Conservation (phyloP, 37 sponge, comb jelly and placozoan genomes). For the Halichondria panicea region DNA sequence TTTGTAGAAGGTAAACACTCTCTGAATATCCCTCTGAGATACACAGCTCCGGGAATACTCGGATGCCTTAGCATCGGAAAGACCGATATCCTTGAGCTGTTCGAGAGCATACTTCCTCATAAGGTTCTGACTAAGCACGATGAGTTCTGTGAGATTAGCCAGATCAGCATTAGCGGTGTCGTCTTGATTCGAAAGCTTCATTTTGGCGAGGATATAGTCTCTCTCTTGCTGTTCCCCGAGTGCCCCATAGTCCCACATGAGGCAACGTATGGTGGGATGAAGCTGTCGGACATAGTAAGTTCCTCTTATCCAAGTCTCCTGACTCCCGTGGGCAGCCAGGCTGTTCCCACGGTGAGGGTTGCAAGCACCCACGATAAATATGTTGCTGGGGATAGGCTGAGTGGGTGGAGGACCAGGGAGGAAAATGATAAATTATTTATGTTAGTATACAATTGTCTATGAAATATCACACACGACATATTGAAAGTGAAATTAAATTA, state of each 20-base stretch:
- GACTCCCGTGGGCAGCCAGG: slow-evolving; percentile 10
- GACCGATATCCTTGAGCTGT: slow-evolving; percentile 35
- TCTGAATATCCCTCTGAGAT: slow-evolving; percentile 86
- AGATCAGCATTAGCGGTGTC: slow-evolving; percentile 4
- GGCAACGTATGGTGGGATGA: slow-evolving; percentile 74
- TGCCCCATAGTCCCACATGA: slow-evolving; percentile 88
- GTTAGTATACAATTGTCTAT: too few species aligned
- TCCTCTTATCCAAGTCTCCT: slow-evolving; percentile 70
- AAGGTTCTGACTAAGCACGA: slow-evolving; percentile 63
- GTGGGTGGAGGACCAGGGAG: not conserved
- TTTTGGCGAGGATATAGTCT: slow-evolving; percentile 69
- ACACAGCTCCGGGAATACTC: slow-evolving; percentile 77
- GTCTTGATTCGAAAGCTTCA: slow-evolving; percentile 43
- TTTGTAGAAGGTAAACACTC: slow-evolving; percentile 64
- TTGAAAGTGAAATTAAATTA: too few species aligned
- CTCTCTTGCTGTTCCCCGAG: slow-evolving; percentile 74
- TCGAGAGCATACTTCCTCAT: slow-evolving; percentile 72
- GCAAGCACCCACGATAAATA: slow-evolving; percentile 82
- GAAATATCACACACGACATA: too few species aligned
- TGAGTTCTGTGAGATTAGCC: slow-evolving; percentile 48
- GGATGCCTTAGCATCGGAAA: slow-evolving; percentile 38
- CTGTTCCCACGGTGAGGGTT: slow-evolving; percentile 87
- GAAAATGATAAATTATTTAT: not conserved
- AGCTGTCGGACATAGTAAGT: slow-evolving; percentile 78
- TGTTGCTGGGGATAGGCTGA: slow-evolving; percentile 65